A percentile compares a stretch with the other conserved stretches of the same genome.
Conservation (phyloP, 2,113 vertebrate species). For the Pteronura brasiliensis region DNA sequence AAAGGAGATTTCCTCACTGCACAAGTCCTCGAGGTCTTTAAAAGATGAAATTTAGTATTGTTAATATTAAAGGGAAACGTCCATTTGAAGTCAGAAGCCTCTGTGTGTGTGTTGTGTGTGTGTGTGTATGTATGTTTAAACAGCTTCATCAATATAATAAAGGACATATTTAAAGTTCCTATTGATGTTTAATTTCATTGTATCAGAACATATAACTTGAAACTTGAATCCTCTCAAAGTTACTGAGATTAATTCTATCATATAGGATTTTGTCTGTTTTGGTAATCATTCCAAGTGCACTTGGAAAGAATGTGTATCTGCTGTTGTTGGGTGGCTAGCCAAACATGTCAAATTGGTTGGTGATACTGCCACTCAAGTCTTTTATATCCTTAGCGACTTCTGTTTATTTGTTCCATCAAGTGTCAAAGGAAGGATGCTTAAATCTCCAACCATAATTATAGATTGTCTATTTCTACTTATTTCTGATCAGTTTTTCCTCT, state of each 20-base stretch:
- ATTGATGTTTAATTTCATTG: neutral
- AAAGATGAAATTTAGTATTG: neutral
- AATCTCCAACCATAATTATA: neutral
- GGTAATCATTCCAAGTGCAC: neutral
- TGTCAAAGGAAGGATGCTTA: neutral
- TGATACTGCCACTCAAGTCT: no score
- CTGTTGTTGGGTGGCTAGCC: neutral
- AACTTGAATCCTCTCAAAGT: neutral
- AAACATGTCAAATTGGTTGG: neutral
- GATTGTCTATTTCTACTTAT: neutral
- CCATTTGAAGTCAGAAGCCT: neutral
- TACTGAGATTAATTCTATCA: neutral
- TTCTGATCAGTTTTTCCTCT: neutral
- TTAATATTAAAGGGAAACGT: neutral
- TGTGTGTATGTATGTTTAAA: neutral
- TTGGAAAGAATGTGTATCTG: neutral
- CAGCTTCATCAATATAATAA: neutral
- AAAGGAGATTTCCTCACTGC: neutral
- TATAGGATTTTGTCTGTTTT: neutral
- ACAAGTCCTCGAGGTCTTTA: neutral
- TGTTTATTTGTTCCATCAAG: neutral
- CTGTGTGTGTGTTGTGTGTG: neutral
- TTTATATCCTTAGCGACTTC: neutral
- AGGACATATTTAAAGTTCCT: neutral
- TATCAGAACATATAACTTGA: neutral